These are phyloP conservation scores for Drosophila pectinifera DNA, from an alignment of 1,140 invertebrate genomes.

Conservation along the genomic window DNA sequence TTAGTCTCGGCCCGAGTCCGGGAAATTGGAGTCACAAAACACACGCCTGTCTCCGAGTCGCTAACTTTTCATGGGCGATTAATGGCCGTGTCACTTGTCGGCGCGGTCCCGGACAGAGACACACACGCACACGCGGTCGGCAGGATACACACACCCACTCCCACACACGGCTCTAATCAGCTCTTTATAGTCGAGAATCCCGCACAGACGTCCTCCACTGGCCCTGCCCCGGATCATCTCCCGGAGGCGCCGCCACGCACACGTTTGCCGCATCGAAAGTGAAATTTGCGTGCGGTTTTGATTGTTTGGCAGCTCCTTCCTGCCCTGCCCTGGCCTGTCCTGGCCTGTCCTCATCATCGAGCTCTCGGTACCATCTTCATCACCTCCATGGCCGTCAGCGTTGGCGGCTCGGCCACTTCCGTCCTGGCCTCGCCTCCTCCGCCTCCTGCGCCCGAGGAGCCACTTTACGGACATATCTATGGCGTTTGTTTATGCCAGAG, in stretches of 20 bases:
- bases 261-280: slow-evolving; percentile 29
- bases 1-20: slow-evolving; percentile 4
- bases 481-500: slow-evolving; percentile 39
- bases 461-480: slow-evolving; percentile 23
- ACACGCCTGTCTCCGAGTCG: slow-evolving; percentile 1
- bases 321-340: too few species aligned
- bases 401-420: slow-evolving; percentile 23
- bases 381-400: neutral
- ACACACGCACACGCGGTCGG: too few species aligned
- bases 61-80: slow-evolving; percentile 1
- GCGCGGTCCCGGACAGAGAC: too few species aligned
- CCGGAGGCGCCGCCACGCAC: neutral
- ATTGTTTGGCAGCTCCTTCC: slow-evolving; percentile 19
- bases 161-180: slow-evolving; percentile 33
- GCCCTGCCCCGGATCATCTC: neutral
- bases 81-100: slow-evolving; percentile 35
- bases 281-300: slow-evolving; percentile 45
- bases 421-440: neutral
- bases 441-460: neutral
- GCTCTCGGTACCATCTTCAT: slow-evolving; percentile 2
- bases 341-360: slow-evolving; percentile 2
- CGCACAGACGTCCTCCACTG: neutral
- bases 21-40: neutral
- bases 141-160: neutral
- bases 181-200: slow-evolving; percentile 39